phyloP scores from a whole-genome alignment of 2,113 vertebrate genomes.

The Cryptomyrus ogoouensis region DNA sequence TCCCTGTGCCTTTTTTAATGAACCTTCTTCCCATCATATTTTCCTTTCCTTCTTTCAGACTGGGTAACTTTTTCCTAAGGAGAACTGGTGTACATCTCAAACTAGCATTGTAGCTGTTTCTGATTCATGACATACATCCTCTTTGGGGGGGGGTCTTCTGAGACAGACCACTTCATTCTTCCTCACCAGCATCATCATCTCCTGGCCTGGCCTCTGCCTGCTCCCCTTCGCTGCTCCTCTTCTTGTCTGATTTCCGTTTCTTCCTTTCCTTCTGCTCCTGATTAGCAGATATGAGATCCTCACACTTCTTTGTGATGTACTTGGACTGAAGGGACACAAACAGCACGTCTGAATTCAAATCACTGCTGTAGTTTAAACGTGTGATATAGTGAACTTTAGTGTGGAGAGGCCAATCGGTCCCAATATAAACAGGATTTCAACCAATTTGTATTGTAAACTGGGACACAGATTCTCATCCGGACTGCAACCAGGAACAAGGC shows the following conservation, averaged over 20 bases:
- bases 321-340: conserved; percentile 45
- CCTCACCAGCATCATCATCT: background rate
- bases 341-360: background rate
- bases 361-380: background rate
- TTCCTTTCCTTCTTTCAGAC: background rate
- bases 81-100: background rate
- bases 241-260: conserved; percentile 57
- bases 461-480: background rate
- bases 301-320: conserved; percentile 61
- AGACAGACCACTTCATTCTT: background rate
- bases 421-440: background rate
- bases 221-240: conserved; percentile 47
- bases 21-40: background rate
- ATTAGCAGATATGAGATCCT: conserved; percentile 51
- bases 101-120: background rate
- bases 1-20: background rate
- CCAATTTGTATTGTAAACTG: background rate
- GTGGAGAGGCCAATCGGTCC: background rate
- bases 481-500: background rate
- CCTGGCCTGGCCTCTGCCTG: conserved; percentile 11
- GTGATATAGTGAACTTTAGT: background rate
- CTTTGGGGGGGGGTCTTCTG: background rate
- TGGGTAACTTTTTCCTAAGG: background rate
- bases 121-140: background rate
- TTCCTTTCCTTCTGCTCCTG: conserved; percentile 54